These are phyloP conservation scores for Genyomyrus donnyi DNA, from an alignment of 2,113 vertebrate species.

Conservation along the genomic window DNA sequence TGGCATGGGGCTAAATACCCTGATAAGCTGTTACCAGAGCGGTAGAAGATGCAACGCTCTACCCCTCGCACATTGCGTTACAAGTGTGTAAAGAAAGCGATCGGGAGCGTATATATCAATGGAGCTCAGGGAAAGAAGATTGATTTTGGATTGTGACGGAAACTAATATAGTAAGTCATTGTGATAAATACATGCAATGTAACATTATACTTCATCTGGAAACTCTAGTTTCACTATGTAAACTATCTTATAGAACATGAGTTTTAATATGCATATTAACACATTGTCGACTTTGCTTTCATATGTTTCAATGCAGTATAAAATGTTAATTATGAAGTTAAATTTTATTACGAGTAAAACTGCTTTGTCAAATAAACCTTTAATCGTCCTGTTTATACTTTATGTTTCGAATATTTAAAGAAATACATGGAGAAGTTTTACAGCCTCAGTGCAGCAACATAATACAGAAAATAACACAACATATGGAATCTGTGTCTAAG, in stretches of 20 bases:
- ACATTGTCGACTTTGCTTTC: neutral
- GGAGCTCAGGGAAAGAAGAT: neutral
- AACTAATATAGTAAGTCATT: neutral
- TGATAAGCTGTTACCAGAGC: neutral
- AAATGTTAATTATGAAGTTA: neutral
- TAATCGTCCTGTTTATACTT: neutral
- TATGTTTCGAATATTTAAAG: neutral
- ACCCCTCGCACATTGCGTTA: neutral
- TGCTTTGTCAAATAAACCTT: neutral
- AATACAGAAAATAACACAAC: neutral
- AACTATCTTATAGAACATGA: neutral
- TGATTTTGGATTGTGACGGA: neutral
- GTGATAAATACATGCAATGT: neutral
- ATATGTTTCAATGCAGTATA: neutral
- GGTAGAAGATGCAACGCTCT: neutral
- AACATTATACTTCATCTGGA: neutral
- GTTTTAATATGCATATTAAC: neutral
- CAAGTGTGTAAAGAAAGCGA: neutral
- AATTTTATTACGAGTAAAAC: neutral
- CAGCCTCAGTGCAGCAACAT: neutral
- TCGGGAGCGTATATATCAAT: neutral
- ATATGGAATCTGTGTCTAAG: neutral
- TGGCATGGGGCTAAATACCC: neutral
- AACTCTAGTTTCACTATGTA: neutral
- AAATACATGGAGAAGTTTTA: neutral